Conservation (phyloP, 2,797 vertebrate species). For the Carduelis carduelis region DNA sequence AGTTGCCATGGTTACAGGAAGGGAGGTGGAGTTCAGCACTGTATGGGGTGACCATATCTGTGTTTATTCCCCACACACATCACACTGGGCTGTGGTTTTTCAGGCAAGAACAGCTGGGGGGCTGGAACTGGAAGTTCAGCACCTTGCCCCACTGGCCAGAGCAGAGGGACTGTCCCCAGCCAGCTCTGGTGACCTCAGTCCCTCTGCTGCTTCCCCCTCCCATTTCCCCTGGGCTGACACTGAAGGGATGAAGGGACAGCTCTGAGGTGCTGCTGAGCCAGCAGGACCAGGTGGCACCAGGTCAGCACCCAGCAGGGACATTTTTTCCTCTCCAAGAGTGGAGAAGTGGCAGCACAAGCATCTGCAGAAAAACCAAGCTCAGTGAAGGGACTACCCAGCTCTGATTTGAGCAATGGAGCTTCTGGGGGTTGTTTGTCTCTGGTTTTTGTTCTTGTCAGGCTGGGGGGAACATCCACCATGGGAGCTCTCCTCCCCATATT, state of each 20-base stretch:
- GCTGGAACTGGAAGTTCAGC: background rate
- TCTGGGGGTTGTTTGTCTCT: background rate
- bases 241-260: background rate
- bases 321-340: rapidly evolving
- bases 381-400: background rate
- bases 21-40: too few species aligned
- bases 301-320: background rate
- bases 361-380: background rate
- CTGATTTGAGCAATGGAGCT: background rate
- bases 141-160: background rate
- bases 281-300: background rate
- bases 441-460: background rate
- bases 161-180: background rate
- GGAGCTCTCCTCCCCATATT: background rate
- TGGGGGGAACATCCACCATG: background rate
- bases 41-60: too few species aligned
- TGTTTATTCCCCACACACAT: background rate
- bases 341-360: background rate
- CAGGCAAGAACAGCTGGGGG: background rate
- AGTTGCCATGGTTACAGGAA: background rate
- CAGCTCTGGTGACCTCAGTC: background rate
- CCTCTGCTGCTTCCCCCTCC: background rate
- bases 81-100: background rate
- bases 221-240: background rate
- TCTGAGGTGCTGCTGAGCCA: background rate